Evolutionary conservation across 2,888 invertebrate species (phyloP).

Genomic region (Ecdyonurus torrentis): DNA sequence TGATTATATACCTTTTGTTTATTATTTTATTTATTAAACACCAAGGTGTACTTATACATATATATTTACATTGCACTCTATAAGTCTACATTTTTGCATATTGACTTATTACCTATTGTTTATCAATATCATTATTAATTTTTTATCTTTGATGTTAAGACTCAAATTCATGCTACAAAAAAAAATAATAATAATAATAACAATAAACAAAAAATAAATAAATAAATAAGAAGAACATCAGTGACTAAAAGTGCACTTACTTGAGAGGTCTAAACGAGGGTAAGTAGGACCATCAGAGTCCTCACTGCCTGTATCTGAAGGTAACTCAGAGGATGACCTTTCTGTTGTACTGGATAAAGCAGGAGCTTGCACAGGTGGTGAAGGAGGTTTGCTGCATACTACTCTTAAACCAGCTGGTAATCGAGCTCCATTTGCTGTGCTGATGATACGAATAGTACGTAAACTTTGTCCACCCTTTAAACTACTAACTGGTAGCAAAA

Average conservation of each 20-base stretch:
- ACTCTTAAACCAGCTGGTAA: slow-evolving; percentile 34
- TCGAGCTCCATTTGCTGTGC: slow-evolving; percentile 38
- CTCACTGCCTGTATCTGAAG: slow-evolving; percentile 20
- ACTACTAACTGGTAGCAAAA: slow-evolving; percentile 47
- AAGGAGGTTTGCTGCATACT: slow-evolving; percentile 26
- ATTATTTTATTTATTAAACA: no score
- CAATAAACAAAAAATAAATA: neutral
- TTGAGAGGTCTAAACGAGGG: slow-evolving; percentile 47
- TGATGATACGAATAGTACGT: slow-evolving; percentile 53
- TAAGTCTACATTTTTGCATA: no score
- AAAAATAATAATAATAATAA: neutral
- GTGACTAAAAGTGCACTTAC: slow-evolving; percentile 5
- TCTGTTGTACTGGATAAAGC: slow-evolving; percentile 4
- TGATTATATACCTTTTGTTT: no score
- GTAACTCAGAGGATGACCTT: slow-evolving; percentile 11
- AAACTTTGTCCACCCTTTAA: slow-evolving; percentile 52
- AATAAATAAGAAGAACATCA: neutral
- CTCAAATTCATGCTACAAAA: no score
- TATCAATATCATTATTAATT: no score
- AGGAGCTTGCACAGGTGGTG: neutral
- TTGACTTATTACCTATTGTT: no score
- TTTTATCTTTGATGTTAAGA: no score
- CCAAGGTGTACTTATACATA: no score
- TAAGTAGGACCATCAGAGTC: slow-evolving; percentile 30
- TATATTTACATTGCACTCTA: no score